These are phyloP conservation scores for Nibea albiflora DNA, from an alignment of 2,113 vertebrate species.

Conservation along the genomic window DNA sequence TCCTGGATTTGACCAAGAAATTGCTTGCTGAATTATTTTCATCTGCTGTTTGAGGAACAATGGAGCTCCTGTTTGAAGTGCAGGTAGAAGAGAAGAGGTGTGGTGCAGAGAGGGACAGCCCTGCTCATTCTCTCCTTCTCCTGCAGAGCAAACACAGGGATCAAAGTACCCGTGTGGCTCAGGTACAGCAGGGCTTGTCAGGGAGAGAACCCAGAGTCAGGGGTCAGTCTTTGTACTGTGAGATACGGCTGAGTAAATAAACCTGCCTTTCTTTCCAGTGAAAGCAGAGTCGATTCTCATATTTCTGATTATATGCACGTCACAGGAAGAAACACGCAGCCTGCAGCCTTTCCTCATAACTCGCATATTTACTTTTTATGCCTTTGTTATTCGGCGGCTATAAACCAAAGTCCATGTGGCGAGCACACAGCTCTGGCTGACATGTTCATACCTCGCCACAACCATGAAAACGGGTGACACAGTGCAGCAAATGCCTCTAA, in stretches of 20 bases:
- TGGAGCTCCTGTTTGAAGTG: slow-evolving; percentile 50
- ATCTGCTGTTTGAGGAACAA: slow-evolving; percentile 6
- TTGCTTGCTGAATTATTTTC: slow-evolving; percentile 4
- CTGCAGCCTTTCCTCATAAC: neutral
- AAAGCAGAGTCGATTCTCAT: neutral
- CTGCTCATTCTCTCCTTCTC: slow-evolving; percentile 26
- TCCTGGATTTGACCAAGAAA: slow-evolving; percentile 14
- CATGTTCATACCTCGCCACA: slow-evolving; percentile 2
- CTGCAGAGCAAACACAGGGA: slow-evolving; percentile 37
- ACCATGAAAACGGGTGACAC: slow-evolving; percentile 39
- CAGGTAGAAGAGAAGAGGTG: slow-evolving; percentile 37
- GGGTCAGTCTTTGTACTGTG: slow-evolving; percentile 20
- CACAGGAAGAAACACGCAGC: no score
- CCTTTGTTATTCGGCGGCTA: slow-evolving; percentile 48
- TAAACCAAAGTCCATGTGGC: slow-evolving; percentile 67
- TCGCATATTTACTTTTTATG: slow-evolving; percentile 10
- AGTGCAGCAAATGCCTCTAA: slow-evolving; percentile 39
- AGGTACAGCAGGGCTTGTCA: slow-evolving; percentile 23
- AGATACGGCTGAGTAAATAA: neutral
- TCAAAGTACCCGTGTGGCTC: slow-evolving; percentile 56
- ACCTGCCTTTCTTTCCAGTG: no score
- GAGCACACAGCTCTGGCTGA: slow-evolving; percentile 22
- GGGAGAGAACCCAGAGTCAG: neutral
- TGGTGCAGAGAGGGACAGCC: slow-evolving; percentile 36
- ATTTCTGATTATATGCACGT: neutral